Evolutionary conservation across 2,113 vertebrate genomes (phyloP).

Genomic region (Nicator chloris): DNA sequence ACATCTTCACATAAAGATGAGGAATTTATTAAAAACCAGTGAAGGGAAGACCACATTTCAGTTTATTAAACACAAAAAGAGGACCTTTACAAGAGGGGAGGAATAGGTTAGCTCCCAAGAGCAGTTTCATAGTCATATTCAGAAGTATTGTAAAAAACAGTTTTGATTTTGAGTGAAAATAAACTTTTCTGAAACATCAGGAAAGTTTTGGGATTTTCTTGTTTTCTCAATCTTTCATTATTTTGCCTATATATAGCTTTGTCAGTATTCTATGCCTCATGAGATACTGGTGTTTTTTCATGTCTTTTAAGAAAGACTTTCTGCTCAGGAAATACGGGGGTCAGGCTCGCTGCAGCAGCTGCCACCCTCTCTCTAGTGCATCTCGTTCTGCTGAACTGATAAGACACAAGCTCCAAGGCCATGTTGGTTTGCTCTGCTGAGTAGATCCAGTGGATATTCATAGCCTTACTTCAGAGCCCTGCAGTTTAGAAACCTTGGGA

Average conservation of each 20-base stretch:
- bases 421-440: not conserved
- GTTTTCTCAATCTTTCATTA: not conserved
- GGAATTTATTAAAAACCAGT: not conserved
- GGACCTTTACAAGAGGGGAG: not conserved
- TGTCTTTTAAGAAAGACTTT: not conserved
- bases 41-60: not conserved
- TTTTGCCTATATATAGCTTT: not conserved
- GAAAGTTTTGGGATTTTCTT: not conserved
- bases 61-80: not conserved
- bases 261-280: not conserved
- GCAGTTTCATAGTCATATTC: not conserved
- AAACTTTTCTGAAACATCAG: not conserved
- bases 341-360: not conserved
- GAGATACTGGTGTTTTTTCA: not conserved
- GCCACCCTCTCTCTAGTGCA: not conserved
- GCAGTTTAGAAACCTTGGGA: not conserved
- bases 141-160: not conserved
- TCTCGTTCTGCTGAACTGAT: not conserved
- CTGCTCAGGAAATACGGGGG: not conserved
- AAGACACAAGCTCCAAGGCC: not conserved
- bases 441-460: not conserved
- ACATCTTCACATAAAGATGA: not conserved
- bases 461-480: not conserved
- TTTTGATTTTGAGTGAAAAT: conserved; percentile 6
- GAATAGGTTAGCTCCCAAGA: not conserved